Evolutionary conservation across 2,797 vertebrate genomes (phyloP).

Genomic region (Eulemur rubriventer): DNA sequence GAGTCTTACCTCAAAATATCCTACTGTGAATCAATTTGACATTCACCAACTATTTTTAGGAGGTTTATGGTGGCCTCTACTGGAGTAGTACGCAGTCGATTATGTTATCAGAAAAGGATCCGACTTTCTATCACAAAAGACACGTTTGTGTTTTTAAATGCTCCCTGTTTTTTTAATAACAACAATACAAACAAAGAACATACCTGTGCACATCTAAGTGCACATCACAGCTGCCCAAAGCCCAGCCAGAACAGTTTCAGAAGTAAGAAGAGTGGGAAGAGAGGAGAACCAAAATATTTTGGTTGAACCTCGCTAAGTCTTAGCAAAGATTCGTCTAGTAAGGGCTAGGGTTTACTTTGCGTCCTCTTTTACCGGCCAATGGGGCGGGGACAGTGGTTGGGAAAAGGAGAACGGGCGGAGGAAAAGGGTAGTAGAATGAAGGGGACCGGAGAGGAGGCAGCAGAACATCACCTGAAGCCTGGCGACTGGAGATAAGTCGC

Average conservation of each 20-base stretch:
- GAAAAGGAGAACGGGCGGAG: neutral
- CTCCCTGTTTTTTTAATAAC: neutral
- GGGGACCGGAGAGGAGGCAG: neutral
- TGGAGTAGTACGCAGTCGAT: conserved; percentile 42
- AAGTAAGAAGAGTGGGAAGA: conserved; percentile 36
- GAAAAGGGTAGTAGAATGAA: neutral
- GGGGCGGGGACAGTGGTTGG: neutral
- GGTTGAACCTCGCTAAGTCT: neutral
- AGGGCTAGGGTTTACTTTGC: neutral
- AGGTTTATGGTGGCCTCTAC: conserved; percentile 8
- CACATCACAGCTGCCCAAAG: conserved; percentile 2
- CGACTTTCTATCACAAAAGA: conserved; percentile 18
- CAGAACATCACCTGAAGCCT: conserved; percentile 3
- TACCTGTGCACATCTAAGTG: conserved; percentile 43
- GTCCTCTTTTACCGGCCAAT: neutral
- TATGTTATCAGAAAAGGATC: conserved; percentile 38
- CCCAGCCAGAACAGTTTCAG: conserved; percentile 38
- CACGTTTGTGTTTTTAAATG: conserved; percentile 44
- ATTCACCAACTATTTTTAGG: neutral
- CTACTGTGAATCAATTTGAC: neutral
- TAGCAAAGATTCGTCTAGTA: neutral
- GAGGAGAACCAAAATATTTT: neutral
- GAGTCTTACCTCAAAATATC: conserved; percentile 34
- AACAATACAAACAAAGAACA: conserved; percentile 55
- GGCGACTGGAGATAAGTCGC: neutral